Conservation (phyloP, 1,140 invertebrate genomes). For the Achatina immaculata region DNA sequence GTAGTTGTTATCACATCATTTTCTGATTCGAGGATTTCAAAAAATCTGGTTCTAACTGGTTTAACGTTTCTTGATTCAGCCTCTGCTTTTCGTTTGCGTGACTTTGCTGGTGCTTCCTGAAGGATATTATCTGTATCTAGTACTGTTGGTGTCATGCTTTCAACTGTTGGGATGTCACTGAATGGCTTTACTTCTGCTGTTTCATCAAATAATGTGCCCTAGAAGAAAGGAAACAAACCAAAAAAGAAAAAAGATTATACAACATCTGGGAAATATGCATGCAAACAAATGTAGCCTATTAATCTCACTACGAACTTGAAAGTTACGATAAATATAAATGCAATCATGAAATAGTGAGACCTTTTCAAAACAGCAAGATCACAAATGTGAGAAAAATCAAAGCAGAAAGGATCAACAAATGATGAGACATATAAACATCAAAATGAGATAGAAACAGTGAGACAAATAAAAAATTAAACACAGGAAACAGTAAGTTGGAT, state of each 20-base stretch:
- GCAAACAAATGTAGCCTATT: too few species aligned
- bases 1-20: background rate
- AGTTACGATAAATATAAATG: too few species aligned
- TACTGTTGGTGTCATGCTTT: background rate
- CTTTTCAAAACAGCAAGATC: too few species aligned
- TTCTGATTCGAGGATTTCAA: background rate
- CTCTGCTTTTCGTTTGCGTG: background rate
- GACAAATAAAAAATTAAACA: too few species aligned
- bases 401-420: too few species aligned
- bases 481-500: too few species aligned
- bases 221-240: background rate
- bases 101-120: background rate
- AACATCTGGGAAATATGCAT: too few species aligned
- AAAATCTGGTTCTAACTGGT: background rate
- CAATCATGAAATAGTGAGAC: too few species aligned
- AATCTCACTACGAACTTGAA: too few species aligned
- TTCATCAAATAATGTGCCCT: conserved; percentile 37
- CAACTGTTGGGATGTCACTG: background rate
- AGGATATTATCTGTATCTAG: background rate
- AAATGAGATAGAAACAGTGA: too few species aligned
- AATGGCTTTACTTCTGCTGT: conserved; percentile 34
- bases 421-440: too few species aligned
- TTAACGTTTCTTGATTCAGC: background rate
- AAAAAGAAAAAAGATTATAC: background rate
- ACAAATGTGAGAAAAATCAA: too few species aligned